Conservation (phyloP, 35 echinoderm and acorn worm genomes). For the Heliocidaris tuberculata region DNA sequence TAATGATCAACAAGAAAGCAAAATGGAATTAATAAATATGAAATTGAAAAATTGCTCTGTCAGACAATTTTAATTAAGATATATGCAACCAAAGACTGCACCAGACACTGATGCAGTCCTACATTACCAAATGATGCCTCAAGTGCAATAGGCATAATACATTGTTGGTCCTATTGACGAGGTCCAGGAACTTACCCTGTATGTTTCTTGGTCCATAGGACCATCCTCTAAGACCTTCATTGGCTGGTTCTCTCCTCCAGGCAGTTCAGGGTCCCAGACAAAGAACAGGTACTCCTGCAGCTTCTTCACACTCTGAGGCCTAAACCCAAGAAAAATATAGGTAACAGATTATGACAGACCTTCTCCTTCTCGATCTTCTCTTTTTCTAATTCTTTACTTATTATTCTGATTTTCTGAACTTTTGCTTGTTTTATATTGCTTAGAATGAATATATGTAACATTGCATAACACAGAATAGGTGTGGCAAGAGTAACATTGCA, state of each 20-base stretch:
- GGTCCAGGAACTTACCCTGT: constrained; percentile 59
- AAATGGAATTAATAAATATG: background rate
- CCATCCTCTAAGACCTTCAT: constrained; percentile 96
- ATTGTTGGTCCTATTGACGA: background rate
- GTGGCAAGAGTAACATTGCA: no score
- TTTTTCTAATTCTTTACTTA: no score
- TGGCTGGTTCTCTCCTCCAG: constrained; percentile 86
- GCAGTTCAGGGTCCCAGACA: constrained; percentile 90
- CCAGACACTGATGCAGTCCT: background rate
- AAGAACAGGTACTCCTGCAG: constrained; percentile 97
- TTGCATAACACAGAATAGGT: no score
- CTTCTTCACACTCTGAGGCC: constrained; percentile 77
- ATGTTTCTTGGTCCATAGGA: constrained; percentile 90
- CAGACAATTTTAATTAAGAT: background rate
- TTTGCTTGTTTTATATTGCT: no score
- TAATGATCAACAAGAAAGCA: background rate
- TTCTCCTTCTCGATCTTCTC: background rate
- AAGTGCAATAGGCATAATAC: background rate
- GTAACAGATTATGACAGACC: background rate
- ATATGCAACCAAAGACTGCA: no score
- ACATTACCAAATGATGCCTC: background rate
- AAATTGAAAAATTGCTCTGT: background rate
- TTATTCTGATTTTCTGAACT: no score
- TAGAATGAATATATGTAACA: no score
- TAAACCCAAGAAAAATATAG: constrained; percentile 37